Base-by-base conservation (phyloP, 92 coral and sea anemone species). In the Epizoanthus scotinus region DNA sequence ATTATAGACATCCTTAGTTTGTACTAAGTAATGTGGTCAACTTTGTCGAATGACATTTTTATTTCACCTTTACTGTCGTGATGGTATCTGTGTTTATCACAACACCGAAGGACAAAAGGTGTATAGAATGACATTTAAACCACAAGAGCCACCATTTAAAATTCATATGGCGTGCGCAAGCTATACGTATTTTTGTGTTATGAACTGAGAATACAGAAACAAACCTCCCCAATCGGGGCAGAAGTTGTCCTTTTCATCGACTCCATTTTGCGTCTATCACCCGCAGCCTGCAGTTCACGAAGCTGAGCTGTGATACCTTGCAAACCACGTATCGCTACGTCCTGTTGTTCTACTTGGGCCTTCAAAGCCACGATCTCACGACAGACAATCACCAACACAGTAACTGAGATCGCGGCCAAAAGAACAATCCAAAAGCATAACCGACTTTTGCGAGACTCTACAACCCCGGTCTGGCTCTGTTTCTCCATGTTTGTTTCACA, bases 281-380 rank as follows among this genome's bases (percentile, higher is more conserved):
- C 73, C 74, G 53, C 90, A 68, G 68, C 80, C 56, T 70, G 84
- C 36, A 31, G 4, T 31, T 31, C 71, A 8, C 54, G 88, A 62
- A 87, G 81, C 73, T 87, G 79, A 53, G 83, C 80, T 83, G 81
- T 87, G 88, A 83, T 71, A 63, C 63, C 62, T 40, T 83, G 69
- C 64, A 78, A 55, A 28, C 80, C 54, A 15, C 71, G 61, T 31
- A 87, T 83, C 73, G 70, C 60, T 49, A 36, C 67, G 31, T 83
- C 81, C 26, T 83, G 90, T 55, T 84, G 84, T 47, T 71, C 86
- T 50, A 78, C 63, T 56, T 78, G 81, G 31, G 84, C 78, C 60
- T 69, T 78, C 22, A 87, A 38, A 22, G 69, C 69, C 19, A 77
- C 67, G 18, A 83, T 36, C 80, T 83, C 84, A 49, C 56, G 70